These are phyloP conservation scores for Xylocampa areola DNA, from an alignment of 2,888 invertebrate genomes.

Conservation along the genomic window DNA sequence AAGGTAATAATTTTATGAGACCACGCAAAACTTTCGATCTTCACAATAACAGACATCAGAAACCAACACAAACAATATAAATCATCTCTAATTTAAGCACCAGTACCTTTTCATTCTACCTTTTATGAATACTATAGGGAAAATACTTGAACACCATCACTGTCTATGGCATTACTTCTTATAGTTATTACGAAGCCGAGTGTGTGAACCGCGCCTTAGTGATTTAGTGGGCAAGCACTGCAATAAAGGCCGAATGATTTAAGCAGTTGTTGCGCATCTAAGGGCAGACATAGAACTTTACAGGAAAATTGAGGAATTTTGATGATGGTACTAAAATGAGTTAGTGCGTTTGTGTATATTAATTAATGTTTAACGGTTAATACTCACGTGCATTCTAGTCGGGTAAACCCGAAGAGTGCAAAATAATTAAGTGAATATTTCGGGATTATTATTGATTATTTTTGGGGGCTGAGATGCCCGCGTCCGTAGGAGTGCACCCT, in stretches of 20 bases:
- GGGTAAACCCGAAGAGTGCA: no score
- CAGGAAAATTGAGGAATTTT: neutral
- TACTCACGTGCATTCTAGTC: no score
- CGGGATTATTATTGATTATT: no score
- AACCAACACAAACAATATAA: no score
- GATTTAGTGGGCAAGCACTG: conserved; percentile 50
- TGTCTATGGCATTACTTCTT: conserved; percentile 22
- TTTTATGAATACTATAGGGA: conserved; percentile 6
- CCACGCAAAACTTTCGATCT: no score
- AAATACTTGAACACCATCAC: conserved; percentile 12
- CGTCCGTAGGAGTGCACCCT: no score
- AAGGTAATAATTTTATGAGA: no score
- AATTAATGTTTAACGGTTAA: no score
- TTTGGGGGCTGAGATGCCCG: no score
- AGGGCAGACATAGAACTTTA: neutral
- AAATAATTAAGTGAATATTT: no score
- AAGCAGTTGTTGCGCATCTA: conserved; percentile 10
- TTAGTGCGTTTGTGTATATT: neutral
- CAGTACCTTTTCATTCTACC: conserved; percentile 1
- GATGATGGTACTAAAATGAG: neutral
- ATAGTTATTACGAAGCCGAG: conserved; percentile 10
- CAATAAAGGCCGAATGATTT: conserved; percentile 44
- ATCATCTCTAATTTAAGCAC: no score
- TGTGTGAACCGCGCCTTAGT: conserved; percentile 24
- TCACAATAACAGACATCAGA: no score